Evolutionary conservation across 2,113 vertebrate species (phyloP).

Genomic region (Cyprinodon variegatus): DNA sequence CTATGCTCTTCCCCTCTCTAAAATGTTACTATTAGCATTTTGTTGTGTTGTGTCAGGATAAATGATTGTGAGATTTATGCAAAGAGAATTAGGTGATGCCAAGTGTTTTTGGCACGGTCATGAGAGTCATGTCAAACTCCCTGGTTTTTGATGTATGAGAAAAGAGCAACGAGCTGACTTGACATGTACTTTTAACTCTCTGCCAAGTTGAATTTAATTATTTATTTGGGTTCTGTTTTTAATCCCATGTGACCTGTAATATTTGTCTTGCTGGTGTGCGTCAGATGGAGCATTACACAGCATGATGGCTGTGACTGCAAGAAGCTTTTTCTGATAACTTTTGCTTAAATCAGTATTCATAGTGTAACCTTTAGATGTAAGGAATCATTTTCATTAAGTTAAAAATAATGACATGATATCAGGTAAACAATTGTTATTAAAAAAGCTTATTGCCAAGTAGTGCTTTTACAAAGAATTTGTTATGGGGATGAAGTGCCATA

Average conservation of each 20-base stretch:
- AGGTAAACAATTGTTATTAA: no score
- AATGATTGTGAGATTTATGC: slow-evolving; percentile 74
- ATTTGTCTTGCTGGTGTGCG: slow-evolving; percentile 32
- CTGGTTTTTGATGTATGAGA: slow-evolving; percentile 62
- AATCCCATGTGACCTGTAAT: slow-evolving; percentile 28
- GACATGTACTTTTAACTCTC: slow-evolving; percentile 62
- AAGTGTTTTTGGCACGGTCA: slow-evolving; percentile 65
- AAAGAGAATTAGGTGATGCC: slow-evolving; percentile 68
- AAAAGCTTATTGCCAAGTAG: no score
- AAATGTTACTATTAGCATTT: slow-evolving; percentile 80
- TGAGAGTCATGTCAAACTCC: slow-evolving; percentile 56
- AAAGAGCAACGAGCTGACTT: slow-evolving; percentile 61
- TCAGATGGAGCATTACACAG: slow-evolving; percentile 8
- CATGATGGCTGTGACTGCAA: slow-evolving; percentile 25
- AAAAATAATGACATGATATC: neutral
- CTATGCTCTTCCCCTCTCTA: slow-evolving; percentile 35
- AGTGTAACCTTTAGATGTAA: slow-evolving; percentile 9
- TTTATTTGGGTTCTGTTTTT: slow-evolving; percentile 40
- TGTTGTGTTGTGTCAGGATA: slow-evolving; percentile 68
- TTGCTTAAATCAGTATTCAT: slow-evolving; percentile 7
- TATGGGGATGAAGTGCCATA: no score
- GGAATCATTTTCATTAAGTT: slow-evolving; percentile 6
- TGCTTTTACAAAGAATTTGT: no score
- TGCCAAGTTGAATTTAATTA: slow-evolving; percentile 60
- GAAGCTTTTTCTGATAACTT: slow-evolving; percentile 19